Base-by-base conservation (phyloP, 2,113 vertebrate genomes). In the Myiagra hebetior region DNA sequence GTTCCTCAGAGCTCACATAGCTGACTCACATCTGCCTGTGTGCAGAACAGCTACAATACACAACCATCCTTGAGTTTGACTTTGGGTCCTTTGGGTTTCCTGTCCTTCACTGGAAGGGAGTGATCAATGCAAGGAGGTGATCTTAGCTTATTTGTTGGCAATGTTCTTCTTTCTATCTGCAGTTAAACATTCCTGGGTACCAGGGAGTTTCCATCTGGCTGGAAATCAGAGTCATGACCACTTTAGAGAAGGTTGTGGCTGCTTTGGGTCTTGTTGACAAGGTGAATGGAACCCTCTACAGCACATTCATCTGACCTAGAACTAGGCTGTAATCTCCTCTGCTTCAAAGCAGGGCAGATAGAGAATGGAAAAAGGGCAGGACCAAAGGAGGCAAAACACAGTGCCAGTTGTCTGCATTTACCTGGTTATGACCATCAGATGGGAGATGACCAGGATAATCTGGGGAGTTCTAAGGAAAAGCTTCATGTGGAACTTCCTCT, bases 181-280 rank as follows among this genome's bases (percentile, higher is more conserved):
- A 74, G 0, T 67, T 85, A 84, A 87, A 85, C 26, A 17, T 68
- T 56, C 15, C 8, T 33, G 20, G 11, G 8, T 67, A 57, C 17
- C 1, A 0, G 1, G 7, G 13, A 76, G 4, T 62, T 92, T 64
- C 53, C 19, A 24, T 10, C 16, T 91, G 17, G 7, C 10, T n/a
- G 42, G 21, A 50, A 91, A n/a, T 13, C 7, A 3, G 44, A n/a
- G 23, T 64, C 49, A 9, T 31, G 30, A 30, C 13, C 0, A 0
- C 27, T 4, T 57, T 67, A 69, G 19, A 52, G 52, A 59, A 67
- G 33, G 10, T 28, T 67, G 23, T 30, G 23, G 18, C 60, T 76
- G 70, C 21, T 63, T 35, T 63, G 47, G 7, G 23, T 67, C n/a
- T 78, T 8, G 1, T 16, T 65, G 20, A 8, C 30, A 39, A 42